Evolutionary conservation across 2,113 vertebrate genomes (phyloP).

Genomic region (Thinocorus orbignyianus): DNA sequence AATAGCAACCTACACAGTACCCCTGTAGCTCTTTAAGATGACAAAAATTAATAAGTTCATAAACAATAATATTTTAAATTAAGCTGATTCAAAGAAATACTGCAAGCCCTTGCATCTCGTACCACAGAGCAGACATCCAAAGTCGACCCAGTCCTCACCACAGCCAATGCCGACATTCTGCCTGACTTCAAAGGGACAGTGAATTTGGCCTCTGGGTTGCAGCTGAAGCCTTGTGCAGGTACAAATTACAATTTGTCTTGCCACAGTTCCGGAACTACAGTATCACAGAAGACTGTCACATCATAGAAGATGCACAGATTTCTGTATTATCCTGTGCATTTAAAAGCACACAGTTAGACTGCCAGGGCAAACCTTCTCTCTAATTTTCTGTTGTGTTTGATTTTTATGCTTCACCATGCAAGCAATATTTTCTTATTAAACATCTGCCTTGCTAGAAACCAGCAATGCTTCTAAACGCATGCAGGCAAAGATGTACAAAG

Average conservation of each 20-base stretch:
- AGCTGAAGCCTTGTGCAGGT: not conserved
- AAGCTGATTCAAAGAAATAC: not conserved
- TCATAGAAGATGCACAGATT: not conserved
- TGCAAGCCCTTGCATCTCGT: accelerated
- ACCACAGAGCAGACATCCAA: not conserved
- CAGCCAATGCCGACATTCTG: not conserved
- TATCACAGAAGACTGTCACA: not conserved
- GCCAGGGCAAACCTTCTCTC: not conserved
- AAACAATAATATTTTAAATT: not conserved
- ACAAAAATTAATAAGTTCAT: not conserved
- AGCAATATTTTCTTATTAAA: not conserved
- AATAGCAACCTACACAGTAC: not conserved
- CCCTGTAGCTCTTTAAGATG: not conserved
- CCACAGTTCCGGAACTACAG: not conserved
- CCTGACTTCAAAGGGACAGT: not conserved
- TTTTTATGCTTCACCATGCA: not conserved
- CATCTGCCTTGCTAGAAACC: not conserved
- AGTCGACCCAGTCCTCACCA: not conserved
- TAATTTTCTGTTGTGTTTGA: not conserved
- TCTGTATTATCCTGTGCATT: not conserved
- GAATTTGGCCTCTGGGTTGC: not conserved
- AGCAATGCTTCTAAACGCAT: not conserved
- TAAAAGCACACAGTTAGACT: not conserved
- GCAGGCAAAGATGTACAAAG: not conserved
- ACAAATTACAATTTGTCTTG: not conserved